Evolutionary conservation across 2,113 vertebrate species (phyloP), one percentile per base, ranked within the genome.

Genomic region (Platysternon megacephalum): DNA sequence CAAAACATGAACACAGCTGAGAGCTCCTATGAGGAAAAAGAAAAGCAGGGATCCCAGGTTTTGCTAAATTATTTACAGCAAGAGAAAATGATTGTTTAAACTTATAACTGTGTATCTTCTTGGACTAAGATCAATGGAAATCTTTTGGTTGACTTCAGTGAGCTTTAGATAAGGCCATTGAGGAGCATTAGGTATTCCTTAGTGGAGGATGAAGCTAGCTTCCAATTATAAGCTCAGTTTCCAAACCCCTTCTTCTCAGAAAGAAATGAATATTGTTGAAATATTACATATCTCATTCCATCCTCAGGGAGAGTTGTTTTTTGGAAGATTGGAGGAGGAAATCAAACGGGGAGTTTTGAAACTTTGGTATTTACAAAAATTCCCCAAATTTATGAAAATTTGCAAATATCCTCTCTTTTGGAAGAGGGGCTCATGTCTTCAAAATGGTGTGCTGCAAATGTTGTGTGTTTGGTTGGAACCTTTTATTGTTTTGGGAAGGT

Each of bases 21-120:
- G 21, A 65, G 61, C 32, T 65, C 61, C 14, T 48, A 49, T 10
- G 8, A 26, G 79, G 39, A 87, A n/a, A 91, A 89, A 19, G 21
- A 79, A 58, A 29, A 82, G 79, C 28, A 12, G 58, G 53, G 24
- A 9, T 88, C 48, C 21, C 56, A 48, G 79, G 76, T 80, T 88
- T 91, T 91, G 42, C 22, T 92, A 58, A n/a, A 79, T 68, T 81
- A 39, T 78, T 68, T 78, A 89, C 91, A 94, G 79, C 42, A 85
- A 85, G 80, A n/a, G 22, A 17, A 94, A 81, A 49, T 24, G 16
- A 85, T 74, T 86, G 80, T 21, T 95, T 96, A n/a, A 93, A 90
- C 95, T 96, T 56, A n/a, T 91, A 3, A 94, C 84, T 92, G 72
- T 65, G 4, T 93, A 82, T 49, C n/a, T 89, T 89, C 35, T 86